Conservation (phyloP, 1,140 invertebrate species). For the Procambarus virginalis region DNA sequence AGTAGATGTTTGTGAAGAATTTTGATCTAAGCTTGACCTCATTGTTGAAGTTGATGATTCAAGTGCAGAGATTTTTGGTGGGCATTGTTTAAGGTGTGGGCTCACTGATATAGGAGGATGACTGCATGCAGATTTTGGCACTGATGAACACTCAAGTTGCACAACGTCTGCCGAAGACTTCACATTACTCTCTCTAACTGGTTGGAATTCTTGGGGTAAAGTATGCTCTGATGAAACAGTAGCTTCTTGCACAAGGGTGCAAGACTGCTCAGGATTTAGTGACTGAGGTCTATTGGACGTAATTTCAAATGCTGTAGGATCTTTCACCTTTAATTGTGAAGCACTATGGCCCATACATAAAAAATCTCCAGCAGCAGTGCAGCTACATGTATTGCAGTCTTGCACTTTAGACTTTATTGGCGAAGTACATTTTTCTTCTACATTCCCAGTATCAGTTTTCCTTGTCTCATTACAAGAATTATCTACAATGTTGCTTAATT, state of each 20-base stretch:
- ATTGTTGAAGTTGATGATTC: background rate
- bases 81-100: background rate
- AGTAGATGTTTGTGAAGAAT: background rate
- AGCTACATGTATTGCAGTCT: slow-evolving; percentile 19
- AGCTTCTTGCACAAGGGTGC: background rate
- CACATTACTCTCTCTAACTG: background rate
- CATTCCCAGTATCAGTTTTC: background rate
- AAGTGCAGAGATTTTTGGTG: background rate
- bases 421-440: background rate
- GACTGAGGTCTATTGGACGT: background rate
- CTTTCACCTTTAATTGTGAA: background rate
- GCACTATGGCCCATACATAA: slow-evolving; percentile 39
- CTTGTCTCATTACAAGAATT: background rate
- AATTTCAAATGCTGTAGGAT: background rate
- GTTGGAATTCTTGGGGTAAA: background rate
- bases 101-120: background rate
- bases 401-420: background rate
- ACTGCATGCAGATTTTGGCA: background rate
- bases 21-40: background rate
- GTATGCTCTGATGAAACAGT: background rate
- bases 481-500: background rate
- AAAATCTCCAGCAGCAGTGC: slow-evolving; percentile 35
- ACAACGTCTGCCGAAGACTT: background rate
- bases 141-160: background rate
- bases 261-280: background rate